Evolutionary conservation across 2,888 invertebrate genomes (phyloP).

Genomic region (Himalopsyche tibetana): DNA sequence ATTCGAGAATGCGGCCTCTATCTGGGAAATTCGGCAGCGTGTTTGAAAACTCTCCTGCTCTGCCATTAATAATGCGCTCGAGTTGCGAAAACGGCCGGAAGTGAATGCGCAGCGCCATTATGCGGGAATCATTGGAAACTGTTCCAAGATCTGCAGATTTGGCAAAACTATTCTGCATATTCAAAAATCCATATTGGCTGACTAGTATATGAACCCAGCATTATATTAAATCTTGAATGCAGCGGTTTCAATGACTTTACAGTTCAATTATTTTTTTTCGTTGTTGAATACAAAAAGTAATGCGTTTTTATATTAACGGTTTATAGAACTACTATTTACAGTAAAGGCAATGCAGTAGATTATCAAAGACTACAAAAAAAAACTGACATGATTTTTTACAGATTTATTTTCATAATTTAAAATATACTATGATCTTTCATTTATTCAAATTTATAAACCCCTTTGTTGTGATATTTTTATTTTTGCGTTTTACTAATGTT

Average conservation of each 20-base stretch:
- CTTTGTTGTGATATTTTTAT: too few species aligned
- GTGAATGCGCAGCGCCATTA: slow-evolving; percentile 5
- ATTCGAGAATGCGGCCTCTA: slow-evolving; percentile 22
- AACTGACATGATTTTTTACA: too few species aligned
- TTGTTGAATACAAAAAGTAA: too few species aligned
- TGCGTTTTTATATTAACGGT: too few species aligned
- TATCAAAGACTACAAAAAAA: too few species aligned
- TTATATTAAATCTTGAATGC: not conserved
- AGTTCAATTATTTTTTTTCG: too few species aligned
- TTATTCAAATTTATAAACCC: too few species aligned
- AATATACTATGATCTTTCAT: too few species aligned
- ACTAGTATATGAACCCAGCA: not conserved
- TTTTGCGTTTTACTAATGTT: too few species aligned
- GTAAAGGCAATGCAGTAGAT: too few species aligned
- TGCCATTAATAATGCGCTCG: slow-evolving; percentile 9
- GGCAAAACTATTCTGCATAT: not conserved
- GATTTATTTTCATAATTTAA: too few species aligned
- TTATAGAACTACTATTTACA: too few species aligned
- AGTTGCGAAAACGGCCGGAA: slow-evolving; percentile 1
- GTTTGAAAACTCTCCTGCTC: slow-evolving; percentile 4
- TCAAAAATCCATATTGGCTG: not conserved
- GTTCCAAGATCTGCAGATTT: not conserved
- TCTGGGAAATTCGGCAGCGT: slow-evolving; percentile 7
- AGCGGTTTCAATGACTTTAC: not conserved
- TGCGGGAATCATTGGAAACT: not conserved